Percentiles rank a stretch among this genome's conserved stretches.
Conservation (phyloP, 2,113 vertebrate genomes). For the Phrynosoma blainvillii region DNA sequence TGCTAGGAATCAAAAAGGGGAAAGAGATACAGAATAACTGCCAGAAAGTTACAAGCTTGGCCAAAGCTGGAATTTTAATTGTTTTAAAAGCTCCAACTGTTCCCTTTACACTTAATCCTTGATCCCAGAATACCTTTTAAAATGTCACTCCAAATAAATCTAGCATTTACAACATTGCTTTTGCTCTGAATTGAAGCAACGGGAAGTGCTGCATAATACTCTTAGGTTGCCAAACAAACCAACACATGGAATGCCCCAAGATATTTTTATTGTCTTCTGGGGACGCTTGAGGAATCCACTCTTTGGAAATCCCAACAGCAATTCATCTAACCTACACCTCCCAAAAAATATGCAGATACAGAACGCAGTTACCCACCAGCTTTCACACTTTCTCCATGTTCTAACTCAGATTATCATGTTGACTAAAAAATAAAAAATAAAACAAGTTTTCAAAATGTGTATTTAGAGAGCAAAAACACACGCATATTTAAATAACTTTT, state of each 20-base stretch:
- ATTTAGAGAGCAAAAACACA: neutral
- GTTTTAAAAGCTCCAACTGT: neutral
- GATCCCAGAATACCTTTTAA: slow-evolving; percentile 24
- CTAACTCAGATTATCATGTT: no score
- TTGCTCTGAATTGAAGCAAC: neutral
- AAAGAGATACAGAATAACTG: neutral
- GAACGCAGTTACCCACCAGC: neutral
- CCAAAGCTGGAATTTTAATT: slow-evolving; percentile 1
- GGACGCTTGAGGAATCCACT: neutral
- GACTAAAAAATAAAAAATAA: neutral
- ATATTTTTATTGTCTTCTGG: neutral
- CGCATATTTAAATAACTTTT: no score
- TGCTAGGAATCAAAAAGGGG: neutral
- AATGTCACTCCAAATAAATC: slow-evolving; percentile 31
- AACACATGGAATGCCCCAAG: neutral
- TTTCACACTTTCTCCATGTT: no score
- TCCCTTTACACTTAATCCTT: slow-evolving; percentile 18
- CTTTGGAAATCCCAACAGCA: neutral
- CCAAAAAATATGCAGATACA: neutral
- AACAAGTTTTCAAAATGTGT: neutral
- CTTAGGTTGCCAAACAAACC: neutral
- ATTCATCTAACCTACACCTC: neutral
- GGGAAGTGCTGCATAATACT: neutral
- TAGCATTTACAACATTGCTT: neutral
- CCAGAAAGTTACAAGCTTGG: neutral